Percentiles rank a stretch among this genome's conserved stretches.
These are phyloP conservation scores for Menidia menidia DNA, from an alignment of 2,797 vertebrate species.

Conservation along the genomic window DNA sequence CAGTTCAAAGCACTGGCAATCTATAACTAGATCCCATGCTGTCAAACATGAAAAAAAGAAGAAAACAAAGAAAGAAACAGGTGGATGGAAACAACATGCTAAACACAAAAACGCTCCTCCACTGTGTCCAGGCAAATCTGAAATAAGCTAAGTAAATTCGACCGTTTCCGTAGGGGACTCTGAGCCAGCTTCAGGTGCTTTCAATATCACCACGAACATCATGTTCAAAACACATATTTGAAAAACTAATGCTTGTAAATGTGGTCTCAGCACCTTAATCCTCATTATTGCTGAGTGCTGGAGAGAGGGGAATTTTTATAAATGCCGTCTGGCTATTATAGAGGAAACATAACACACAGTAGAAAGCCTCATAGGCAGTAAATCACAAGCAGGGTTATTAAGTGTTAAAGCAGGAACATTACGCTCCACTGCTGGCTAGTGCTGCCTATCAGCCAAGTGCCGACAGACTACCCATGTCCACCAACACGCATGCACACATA, in stretches of 20 bases:
- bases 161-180: constrained; percentile 23
- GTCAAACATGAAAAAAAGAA: constrained; percentile 13
- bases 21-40: constrained; percentile 15
- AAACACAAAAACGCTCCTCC: constrained; percentile 2
- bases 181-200: constrained; percentile 45
- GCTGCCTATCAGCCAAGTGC: constrained; percentile 54
- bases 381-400: constrained; percentile 74
- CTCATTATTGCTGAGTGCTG: constrained; percentile 72
- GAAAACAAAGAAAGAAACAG: not conserved
- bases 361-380: constrained; percentile 68
- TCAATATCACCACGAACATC: constrained; percentile 50
- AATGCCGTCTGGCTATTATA: constrained; percentile 69
- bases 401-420: constrained; percentile 72
- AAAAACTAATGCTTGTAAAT: constrained; percentile 60
- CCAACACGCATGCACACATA: constrained; percentile 41
- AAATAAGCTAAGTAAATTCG: constrained; percentile 15
- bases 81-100: constrained; percentile 13
- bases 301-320: constrained; percentile 49
- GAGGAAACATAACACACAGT: constrained; percentile 69
- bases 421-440: constrained; percentile 51
- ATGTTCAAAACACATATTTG: constrained; percentile 49
- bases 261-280: constrained; percentile 71
- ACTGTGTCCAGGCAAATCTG: constrained; percentile 13
- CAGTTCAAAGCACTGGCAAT: constrained; percentile 28
- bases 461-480: constrained; percentile 46